Base-by-base conservation (phyloP, 2,888 invertebrate species). In the Trachelus stipa region DNA sequence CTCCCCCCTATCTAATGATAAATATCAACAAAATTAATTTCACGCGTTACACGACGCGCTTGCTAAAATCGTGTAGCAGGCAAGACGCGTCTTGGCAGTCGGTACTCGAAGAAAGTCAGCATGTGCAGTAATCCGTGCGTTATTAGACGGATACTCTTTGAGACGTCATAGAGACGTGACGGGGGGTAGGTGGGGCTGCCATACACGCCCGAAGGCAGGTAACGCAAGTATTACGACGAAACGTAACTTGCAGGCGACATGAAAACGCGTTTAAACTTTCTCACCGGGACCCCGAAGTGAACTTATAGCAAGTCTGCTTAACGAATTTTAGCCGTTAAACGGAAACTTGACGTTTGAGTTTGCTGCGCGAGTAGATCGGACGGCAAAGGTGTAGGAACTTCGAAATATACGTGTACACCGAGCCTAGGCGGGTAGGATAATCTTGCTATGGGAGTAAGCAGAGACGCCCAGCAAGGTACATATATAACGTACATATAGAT, bases 291-390 rank as follows among this genome's bases (percentile, higher is more conserved):
- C 56, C 56, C 56, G 23, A 56, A 9, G 56, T 56, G 87, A 88
- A 86, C 87, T 88, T 88, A 88, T 89, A 87, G 89, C 87, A 86
- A 88, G 83, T 88, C 81, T 86, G 86, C 87, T 86, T 88, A 88
- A 89, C 88, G 87, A 89, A 89, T 89, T 89, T 56, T 87, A 87
- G 87, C 86, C 86, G 85, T 88, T 87, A 85, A 84, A 84, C 84
- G 83, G 85, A 85, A 87, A 87, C 85, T 87, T 85, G 85, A 86
- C 87, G 85, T 88, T 89, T 88, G 88, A 88, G 87, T 88, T 88
- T 86, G 56, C 56, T 2, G 56, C 56, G 56, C 56, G 15, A 23
- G 56, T 9, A 56, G 56, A 56, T 56, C 56, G 56, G 23, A 56
- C 56, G 56, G 23, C 23, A 56, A 56, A 56, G 56, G 23, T 9